Evolutionary conservation across 2,113 vertebrate genomes (phyloP).

Genomic region (Stomatorhinus ivindoensis): DNA sequence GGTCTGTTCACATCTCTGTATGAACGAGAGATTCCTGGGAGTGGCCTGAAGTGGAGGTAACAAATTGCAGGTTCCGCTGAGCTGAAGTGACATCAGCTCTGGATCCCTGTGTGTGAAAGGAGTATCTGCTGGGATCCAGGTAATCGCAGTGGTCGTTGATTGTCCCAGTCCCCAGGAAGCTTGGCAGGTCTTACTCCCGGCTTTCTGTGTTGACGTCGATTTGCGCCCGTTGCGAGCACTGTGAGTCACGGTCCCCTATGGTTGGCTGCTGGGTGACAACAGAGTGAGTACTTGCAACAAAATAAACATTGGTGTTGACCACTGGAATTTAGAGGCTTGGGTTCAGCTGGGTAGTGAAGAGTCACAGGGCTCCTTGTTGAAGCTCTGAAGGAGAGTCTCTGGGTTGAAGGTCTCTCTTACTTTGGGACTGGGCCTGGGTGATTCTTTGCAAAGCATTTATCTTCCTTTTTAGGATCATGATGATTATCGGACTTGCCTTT

Average conservation of each 20-base stretch:
- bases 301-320: neutral
- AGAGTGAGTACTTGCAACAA: neutral
- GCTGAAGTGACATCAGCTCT: neutral
- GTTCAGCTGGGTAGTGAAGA: neutral
- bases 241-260: neutral
- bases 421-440: neutral
- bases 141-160: neutral
- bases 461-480: neutral
- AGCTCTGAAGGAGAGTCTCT: neutral
- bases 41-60: neutral
- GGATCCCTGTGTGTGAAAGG: neutral
- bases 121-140: neutral
- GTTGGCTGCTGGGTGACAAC: neutral
- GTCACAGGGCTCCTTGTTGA: neutral
- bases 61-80: neutral
- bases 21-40: neutral
- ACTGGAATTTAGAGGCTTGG: neutral
- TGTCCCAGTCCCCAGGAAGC: neutral
- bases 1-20: neutral
- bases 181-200: neutral
- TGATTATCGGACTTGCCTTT: neutral
- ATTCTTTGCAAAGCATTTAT: neutral
- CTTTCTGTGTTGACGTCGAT: neutral
- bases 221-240: neutral
- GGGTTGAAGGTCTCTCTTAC: neutral